phyloP scores from a whole-genome alignment of 2,888 invertebrate species.

The Campaea margaritaria region DNA sequence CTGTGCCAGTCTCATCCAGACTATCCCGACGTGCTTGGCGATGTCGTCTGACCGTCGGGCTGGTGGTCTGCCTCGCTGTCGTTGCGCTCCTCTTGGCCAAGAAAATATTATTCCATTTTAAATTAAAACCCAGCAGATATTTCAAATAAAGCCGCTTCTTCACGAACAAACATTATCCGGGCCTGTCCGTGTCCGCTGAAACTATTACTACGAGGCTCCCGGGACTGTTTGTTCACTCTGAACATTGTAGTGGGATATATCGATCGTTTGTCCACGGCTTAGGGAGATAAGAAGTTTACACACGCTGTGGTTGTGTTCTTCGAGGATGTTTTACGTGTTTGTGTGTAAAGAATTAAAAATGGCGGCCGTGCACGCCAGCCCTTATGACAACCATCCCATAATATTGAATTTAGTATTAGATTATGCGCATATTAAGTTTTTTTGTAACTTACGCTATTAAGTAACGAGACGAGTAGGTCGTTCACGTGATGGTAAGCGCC shows the following conservation, averaged over 20 bases:
- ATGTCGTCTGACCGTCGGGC: too few species aligned
- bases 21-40: too few species aligned
- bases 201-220: slow-evolving; percentile 21
- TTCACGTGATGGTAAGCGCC: too few species aligned
- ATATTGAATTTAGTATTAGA: too few species aligned
- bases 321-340: background rate
- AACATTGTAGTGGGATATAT: slow-evolving; percentile 27
- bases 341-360: background rate
- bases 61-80: too few species aligned
- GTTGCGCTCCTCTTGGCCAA: too few species aligned
- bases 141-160: slow-evolving; percentile 21
- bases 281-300: slow-evolving; percentile 20
- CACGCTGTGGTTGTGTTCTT: slow-evolving; percentile 3
- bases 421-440: too few species aligned
- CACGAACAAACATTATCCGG: slow-evolving; percentile 28
- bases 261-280: slow-evolving; percentile 14
- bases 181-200: slow-evolving; percentile 16
- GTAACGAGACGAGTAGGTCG: too few species aligned
- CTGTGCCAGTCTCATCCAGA: too few species aligned
- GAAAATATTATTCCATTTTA: background rate
- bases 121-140: background rate
- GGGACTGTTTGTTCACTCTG: slow-evolving; percentile 19
- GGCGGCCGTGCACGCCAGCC: too few species aligned
- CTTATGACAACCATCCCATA: too few species aligned
- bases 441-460: too few species aligned